Base-by-base conservation (phyloP, 2,888 invertebrate species). In the Copidosoma aretas region DNA sequence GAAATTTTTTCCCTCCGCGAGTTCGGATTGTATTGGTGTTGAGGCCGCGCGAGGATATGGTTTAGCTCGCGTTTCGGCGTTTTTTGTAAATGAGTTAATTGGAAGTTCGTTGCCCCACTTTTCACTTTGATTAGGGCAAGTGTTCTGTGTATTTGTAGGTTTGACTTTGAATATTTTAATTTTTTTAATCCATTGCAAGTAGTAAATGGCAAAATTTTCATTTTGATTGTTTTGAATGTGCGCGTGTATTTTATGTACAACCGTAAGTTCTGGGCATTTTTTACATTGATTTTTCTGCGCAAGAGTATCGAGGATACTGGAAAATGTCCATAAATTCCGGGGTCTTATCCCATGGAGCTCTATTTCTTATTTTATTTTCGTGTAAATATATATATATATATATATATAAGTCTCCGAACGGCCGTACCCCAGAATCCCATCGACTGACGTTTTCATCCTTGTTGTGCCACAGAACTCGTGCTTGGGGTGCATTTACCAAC, bases 281-380 rank as follows among this genome's bases (percentile, higher is more conserved):
- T n/a, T n/a, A n/a, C n/a, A n/a, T n/a, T n/a, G n/a, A n/a, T n/a
- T n/a, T n/a, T 32, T 3, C 8, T 3, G 32, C 25, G 39, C 43
- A 22, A 53, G 49, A 32, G 21, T 12, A 60, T 43, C 17, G 63
- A 32, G 61, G 64, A 67, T 71, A 54, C 64, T 58, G 52, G 64
- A 67, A 54, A 60, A 64, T 57, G 56, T 64, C 60, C 49, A 61
- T 70, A 64, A 67, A 67, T 67, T 64, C 19, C 17, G 43, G 4
- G 15, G 15, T 32, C 60, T 14, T 10, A 21, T 19, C 3, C 32
- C 62, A 57, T 51, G 2, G 32, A 58, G 56, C 15, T 61, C 39
- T 10, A 39, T 43, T 25, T 39, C 57, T 41, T 62, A 41, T 56
- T 56, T 60, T 66, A 60, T 66, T 66, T 60, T 66, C 54, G 24